These are phyloP conservation scores for Erithacus rubecula DNA, from an alignment of 2,797 vertebrate species.

Conservation along the genomic window DNA sequence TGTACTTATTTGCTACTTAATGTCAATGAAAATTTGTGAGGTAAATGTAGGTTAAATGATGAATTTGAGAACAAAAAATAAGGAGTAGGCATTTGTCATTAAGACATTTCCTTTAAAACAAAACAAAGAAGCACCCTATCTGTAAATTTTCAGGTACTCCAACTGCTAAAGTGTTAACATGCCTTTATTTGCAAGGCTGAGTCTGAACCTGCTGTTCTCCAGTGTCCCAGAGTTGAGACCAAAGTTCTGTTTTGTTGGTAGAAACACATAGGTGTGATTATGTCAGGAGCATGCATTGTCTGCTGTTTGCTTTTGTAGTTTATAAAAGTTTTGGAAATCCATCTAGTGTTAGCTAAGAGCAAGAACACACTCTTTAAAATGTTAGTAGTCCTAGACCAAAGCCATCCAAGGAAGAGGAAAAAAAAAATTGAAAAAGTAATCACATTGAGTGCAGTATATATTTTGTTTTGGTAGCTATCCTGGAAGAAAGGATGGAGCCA, in stretches of 20 bases:
- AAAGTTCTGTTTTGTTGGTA: not conserved
- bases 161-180: conserved; percentile 10
- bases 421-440: not conserved
- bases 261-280: not conserved
- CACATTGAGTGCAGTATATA: not conserved
- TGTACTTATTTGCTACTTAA: conserved; percentile 66
- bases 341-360: not conserved
- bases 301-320: not conserved
- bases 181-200: conserved; percentile 65
- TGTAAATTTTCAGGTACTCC: not conserved
- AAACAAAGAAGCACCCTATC: not conserved
- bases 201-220: not conserved
- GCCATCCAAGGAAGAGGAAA: not conserved
- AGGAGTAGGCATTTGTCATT: not conserved
- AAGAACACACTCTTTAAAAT: not conserved
- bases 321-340: not conserved
- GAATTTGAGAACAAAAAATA: conserved; percentile 44
- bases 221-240: not conserved
- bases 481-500: not conserved
- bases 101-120: not conserved
- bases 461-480: not conserved
- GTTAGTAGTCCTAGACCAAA: not conserved
- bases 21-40: conserved; percentile 42
- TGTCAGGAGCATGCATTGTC: not conserved
- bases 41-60: conserved; percentile 19